phyloP scores from a whole-genome alignment of 1,140 invertebrate species.

The Batillaria attramentaria region DNA sequence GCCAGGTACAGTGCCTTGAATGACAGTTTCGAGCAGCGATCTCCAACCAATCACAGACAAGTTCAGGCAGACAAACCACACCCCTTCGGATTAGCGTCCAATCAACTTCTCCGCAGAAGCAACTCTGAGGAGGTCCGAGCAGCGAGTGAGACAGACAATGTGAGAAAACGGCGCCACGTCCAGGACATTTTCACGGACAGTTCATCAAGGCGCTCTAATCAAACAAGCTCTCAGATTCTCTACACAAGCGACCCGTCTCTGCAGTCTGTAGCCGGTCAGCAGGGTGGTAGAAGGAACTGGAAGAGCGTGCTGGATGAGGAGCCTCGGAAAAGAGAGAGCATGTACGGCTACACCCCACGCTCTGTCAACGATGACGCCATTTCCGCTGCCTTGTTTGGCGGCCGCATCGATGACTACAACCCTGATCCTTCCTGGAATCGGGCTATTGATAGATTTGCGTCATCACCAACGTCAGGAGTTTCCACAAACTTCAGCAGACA shows the following conservation, averaged over 20 bases:
- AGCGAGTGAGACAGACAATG: neutral
- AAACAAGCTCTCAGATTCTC: neutral
- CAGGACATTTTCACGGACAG: conserved; percentile 12
- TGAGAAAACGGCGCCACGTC: conserved; percentile 12
- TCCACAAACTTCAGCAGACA: no score
- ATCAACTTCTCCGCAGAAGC: neutral
- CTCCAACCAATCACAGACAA: neutral
- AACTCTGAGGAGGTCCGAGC: neutral
- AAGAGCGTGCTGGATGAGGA: neutral
- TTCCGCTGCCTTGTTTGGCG: conserved; percentile 15
- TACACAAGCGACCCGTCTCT: neutral
- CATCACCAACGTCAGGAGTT: conserved; percentile 17
- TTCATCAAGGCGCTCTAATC: neutral
- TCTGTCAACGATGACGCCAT: conserved; percentile 25
- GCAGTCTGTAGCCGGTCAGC: neutral
- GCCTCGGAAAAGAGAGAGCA: conserved; percentile 1
- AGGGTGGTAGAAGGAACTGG: neutral
- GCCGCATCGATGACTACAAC: conserved; percentile 1
- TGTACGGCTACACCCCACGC: conserved; percentile 16
- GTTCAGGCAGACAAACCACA: neutral
- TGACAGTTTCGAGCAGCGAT: neutral
- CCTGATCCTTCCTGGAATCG: conserved; percentile 20
- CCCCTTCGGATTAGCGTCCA: neutral
- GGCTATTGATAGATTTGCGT: conserved; percentile 16
- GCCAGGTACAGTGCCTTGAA: neutral